Conservation (phyloP, 2,797 vertebrate species). For the Nyctibius grandis region DNA sequence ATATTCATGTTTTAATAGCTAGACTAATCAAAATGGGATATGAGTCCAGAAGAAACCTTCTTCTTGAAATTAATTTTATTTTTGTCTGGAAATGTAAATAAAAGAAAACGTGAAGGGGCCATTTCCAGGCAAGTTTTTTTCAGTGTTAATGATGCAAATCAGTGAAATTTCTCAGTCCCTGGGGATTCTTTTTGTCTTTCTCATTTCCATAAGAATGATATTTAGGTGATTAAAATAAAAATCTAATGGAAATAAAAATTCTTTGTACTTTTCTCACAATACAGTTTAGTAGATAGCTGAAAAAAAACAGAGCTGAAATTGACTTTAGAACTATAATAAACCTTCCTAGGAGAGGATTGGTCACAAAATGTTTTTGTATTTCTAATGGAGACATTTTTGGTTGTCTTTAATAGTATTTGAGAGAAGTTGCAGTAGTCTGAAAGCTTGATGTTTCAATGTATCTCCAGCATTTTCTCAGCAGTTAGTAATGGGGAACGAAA, state of each 20-base stretch:
- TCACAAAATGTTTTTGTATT: conserved; percentile 39
- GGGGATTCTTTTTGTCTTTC: conserved; percentile 31
- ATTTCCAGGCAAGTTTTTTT: conserved; percentile 55
- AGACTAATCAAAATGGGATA: neutral
- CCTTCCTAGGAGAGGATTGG: neutral
- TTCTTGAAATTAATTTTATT: conserved; percentile 53
- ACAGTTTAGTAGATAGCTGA: neutral
- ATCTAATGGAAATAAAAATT: conserved; percentile 54
- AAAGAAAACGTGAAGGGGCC: conserved; percentile 10
- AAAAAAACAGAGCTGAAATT: neutral
- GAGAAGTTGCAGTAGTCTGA: neutral
- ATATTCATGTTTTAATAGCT: conserved; percentile 1
- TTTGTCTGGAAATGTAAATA: conserved; percentile 51
- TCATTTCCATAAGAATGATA: conserved; percentile 52
- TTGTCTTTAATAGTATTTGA: conserved; percentile 12
- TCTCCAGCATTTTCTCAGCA: neutral
- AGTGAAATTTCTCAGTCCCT: conserved; percentile 32
- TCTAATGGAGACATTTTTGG: conserved; percentile 48
- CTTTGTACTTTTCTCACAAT: conserved; percentile 53
- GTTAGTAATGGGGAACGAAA: neutral
- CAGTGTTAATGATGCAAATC: conserved; percentile 56
- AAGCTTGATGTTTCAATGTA: conserved; percentile 35
- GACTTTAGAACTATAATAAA: conserved; percentile 24
- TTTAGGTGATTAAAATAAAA: conserved; percentile 67
- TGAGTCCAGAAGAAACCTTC: conserved; percentile 6